These are phyloP conservation scores for Lepisosteus osseus DNA, from an alignment of 2,113 vertebrate species.

Conservation along the genomic window DNA sequence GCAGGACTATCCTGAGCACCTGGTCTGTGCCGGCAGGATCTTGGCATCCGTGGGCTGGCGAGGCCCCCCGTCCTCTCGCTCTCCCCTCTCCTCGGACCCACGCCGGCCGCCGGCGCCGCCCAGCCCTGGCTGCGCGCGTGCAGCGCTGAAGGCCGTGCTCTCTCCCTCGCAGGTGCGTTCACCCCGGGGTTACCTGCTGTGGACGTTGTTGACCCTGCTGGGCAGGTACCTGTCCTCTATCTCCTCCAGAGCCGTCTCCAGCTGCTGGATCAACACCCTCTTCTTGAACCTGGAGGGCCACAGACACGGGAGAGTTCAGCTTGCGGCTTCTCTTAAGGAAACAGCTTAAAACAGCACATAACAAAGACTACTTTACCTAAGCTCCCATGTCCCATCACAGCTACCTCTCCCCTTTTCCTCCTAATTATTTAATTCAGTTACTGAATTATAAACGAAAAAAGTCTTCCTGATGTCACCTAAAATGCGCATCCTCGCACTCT, in stretches of 20 bases:
- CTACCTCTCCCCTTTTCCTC: too few relatives aligned
- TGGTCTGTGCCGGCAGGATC: conserved; percentile 1
- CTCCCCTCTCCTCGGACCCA: conserved; percentile 13
- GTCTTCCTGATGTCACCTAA: too few relatives aligned
- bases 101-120: neutral
- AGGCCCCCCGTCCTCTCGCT: neutral
- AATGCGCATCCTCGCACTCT: too few relatives aligned
- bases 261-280: conserved; percentile 93
- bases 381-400: too few relatives aligned
- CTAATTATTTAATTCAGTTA: too few relatives aligned
- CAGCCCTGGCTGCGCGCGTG: neutral
- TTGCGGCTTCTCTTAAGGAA: too few relatives aligned
- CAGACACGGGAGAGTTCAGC: too few relatives aligned
- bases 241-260: conserved; percentile 82
- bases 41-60: neutral
- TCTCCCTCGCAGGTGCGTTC: neutral
- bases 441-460: too few relatives aligned
- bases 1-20: conserved; percentile 2
- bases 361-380: too few relatives aligned
- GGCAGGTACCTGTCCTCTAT: conserved; percentile 68
- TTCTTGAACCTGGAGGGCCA: conserved; percentile 86
- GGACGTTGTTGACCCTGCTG: conserved; percentile 71
- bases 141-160: neutral
- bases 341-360: too few relatives aligned
- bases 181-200: conserved; percentile 69